Conservation (phyloP, 2,797 vertebrate species). For the Lophius americanus region DNA sequence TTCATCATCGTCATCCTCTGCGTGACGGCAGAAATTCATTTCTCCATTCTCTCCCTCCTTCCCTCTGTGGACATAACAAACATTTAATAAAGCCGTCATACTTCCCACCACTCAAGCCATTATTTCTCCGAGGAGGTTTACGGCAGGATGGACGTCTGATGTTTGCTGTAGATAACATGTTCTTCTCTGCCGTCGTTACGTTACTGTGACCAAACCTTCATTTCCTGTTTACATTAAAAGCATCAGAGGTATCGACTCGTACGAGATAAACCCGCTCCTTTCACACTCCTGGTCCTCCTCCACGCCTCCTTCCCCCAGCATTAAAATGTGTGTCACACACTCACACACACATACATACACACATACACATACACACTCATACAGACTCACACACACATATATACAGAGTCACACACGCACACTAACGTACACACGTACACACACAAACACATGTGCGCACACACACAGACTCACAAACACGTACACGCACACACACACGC, state of each 20-base stretch:
- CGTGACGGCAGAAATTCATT: not conserved
- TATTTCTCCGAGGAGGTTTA: too few species aligned
- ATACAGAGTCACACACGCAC: too few species aligned
- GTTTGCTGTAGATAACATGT: constrained; percentile 39
- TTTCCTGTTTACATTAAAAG: constrained; percentile 44
- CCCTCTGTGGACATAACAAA: too few species aligned
- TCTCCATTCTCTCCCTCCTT: too few species aligned
- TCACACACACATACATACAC: too few species aligned
- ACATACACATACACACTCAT: too few species aligned
- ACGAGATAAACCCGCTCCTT: not conserved
- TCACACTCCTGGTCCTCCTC: not conserved
- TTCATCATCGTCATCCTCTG: not conserved
- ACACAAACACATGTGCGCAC: not conserved
- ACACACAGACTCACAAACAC: constrained; percentile 8
- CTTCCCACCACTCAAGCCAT: too few species aligned
- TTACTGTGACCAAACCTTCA: constrained; percentile 4
- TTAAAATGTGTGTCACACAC: too few species aligned
- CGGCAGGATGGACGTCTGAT: not conserved
- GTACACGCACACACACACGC: not conserved
- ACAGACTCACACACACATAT: too few species aligned
- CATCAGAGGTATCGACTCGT: not conserved
- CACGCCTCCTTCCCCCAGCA: not conserved
- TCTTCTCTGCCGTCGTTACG: not conserved
- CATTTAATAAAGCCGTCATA: too few species aligned
- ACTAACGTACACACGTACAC: too few species aligned